Base-by-base conservation (phyloP, 2,797 vertebrate species). In the Garrulus glandarius region DNA sequence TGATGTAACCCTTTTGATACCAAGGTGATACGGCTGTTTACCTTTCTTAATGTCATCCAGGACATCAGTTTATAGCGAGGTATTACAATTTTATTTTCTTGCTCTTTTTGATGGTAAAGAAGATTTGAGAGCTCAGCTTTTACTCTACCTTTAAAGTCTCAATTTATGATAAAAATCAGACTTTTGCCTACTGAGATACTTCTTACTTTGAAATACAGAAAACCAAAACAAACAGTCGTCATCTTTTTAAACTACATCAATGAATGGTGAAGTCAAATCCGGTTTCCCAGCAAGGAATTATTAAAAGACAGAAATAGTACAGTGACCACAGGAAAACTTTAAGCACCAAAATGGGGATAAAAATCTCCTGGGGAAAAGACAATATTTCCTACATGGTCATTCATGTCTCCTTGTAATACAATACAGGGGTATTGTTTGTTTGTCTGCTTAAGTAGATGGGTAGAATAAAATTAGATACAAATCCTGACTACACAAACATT, bases 271-370 rank as follows among this genome's bases (percentile, higher is more conserved):
- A 96, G 87, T 36, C 78, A 94, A 93, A 96, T 97, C 95, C 34
- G 37, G 94, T 96, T 97, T 97, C 96, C 91, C 89, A 94, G 72
- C 88, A 84, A 97, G 91, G 52, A 95, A 89, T 94, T 95, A 88
- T 63, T 96, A 89, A 88, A 95, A 77, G 94, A 95, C 94, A 97
- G 93, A 96, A 97, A 97, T 70, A 95, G 94, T 74, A 43, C 41
- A 72, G 49, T 74, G 84, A 94, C 78, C 87, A 83, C 92, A 97
- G 96, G 96, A 97, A 96, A 89, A 75, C 84, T 93, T 88, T 87
- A 88, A 94, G 84, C 44, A 92, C 63, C 94, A 94, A 89, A 95
- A 94, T 63, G 92, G 87, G 89, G 91, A 96, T 79, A 94, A 87
- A 65, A 55, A 47, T 75, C 83, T 89, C 89, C 60, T 67, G 87